phyloP scores from a whole-genome alignment of 2,113 vertebrate species.

The Tympanuchus pallidicinctus region DNA sequence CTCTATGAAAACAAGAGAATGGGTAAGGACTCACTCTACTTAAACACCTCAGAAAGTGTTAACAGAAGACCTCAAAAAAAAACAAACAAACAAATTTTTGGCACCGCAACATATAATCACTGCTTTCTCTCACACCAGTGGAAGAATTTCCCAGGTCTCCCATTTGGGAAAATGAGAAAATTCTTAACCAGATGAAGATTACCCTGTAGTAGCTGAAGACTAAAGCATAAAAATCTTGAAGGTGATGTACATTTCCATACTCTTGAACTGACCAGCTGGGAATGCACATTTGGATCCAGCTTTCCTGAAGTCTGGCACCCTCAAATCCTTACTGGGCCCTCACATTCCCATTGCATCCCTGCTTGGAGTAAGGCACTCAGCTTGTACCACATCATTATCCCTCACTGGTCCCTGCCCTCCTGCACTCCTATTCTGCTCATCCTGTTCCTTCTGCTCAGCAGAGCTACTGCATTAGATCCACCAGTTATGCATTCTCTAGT shows the following conservation, averaged over 20 bases:
- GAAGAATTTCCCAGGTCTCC: background rate
- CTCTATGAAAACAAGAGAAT: background rate
- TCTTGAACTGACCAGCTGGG: background rate
- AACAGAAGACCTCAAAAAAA: background rate
- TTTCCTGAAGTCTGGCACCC: background rate
- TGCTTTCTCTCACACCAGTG: background rate
- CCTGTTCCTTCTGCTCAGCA: background rate
- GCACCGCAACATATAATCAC: background rate
- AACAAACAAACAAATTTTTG: background rate
- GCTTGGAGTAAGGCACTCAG: rapidly evolving
- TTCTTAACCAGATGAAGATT: background rate
- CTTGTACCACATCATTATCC: background rate
- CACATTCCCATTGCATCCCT: background rate
- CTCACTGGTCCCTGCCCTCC: background rate
- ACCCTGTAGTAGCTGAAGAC: background rate
- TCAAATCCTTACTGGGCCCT: background rate
- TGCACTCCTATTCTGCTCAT: background rate
- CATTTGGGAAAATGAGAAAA: background rate
- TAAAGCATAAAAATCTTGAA: background rate
- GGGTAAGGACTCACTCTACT: background rate
- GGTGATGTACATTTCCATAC: background rate
- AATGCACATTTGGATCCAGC: background rate
- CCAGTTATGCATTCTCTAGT: background rate
- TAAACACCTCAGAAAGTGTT: background rate
- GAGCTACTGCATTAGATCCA: rapidly evolving